Evolutionary conservation across 2,888 invertebrate genomes (phyloP).

Genomic region (Malacosoma neustria): DNA sequence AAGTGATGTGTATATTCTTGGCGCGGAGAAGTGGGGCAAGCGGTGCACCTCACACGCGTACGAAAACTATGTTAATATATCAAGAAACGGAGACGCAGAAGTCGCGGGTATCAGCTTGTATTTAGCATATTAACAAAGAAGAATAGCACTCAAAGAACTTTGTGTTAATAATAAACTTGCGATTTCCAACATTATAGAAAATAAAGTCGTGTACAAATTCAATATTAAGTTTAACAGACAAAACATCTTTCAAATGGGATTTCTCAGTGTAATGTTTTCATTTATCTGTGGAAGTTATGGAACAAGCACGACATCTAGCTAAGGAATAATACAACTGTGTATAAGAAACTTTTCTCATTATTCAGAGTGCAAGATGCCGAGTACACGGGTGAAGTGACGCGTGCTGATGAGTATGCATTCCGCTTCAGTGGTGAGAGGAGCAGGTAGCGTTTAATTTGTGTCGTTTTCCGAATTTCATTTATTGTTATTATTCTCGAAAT

Average conservation of each 20-base stretch:
- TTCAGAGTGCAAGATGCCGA: background rate
- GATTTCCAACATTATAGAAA: background rate
- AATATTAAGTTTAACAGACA: background rate
- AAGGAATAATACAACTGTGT: background rate
- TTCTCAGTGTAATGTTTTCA: background rate
- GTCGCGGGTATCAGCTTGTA: no score
- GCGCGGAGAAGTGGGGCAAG: no score
- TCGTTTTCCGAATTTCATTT: no score
- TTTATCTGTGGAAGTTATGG: background rate
- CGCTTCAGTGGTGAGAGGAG: background rate
- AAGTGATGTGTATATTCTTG: no score
- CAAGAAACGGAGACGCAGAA: no score
- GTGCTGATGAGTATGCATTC: background rate
- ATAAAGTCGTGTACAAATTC: background rate
- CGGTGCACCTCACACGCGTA: no score
- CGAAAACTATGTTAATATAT: no score
- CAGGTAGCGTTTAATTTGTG: background rate
- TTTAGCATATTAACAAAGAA: no score
- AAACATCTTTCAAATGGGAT: background rate
- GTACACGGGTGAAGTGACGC: background rate
- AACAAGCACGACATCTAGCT: slow-evolving; percentile 3
- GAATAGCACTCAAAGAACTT: no score
- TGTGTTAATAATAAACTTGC: background rate
- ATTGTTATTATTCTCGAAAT: no score
- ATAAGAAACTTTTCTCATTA: slow-evolving; percentile 6